A percentile compares a stretch with the other conserved stretches of the same genome.
phyloP scores from a whole-genome alignment of 30 jellyfish, hydroid and myxozoan species.

The Cassiopea andromeda region DNA sequence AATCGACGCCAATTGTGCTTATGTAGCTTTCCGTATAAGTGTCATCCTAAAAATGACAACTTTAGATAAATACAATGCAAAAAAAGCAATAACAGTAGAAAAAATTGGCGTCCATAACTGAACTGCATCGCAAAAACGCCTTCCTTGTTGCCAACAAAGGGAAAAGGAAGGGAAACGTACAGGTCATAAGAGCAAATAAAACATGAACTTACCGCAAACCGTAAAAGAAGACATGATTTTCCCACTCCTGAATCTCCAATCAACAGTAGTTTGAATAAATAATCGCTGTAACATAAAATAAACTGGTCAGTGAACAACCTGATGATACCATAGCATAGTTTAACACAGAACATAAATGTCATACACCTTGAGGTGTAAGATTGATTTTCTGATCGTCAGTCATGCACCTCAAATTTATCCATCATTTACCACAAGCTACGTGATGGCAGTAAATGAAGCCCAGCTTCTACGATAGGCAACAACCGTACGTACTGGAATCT shows the following conservation, averaged over 20 bases:
- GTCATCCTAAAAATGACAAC: slow-evolving; percentile 85
- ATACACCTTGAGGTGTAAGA: background rate
- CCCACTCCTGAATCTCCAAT: slow-evolving; percentile 99
- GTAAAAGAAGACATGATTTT: slow-evolving; percentile 95
- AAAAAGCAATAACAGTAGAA: background rate
- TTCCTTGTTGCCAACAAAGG: slow-evolving; percentile 12
- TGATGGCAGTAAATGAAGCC: background rate
- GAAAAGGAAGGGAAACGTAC: background rate
- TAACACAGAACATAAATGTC: background rate
- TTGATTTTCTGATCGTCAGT: too few species aligned
- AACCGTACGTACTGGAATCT: too few species aligned
- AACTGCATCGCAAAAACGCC: slow-evolving; percentile 26
- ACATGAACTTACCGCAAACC: slow-evolving; percentile 94
- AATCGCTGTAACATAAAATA: slow-evolving; percentile 83
- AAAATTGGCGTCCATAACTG: background rate
- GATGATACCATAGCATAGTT: background rate
- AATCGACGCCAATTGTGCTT: slow-evolving; percentile 99
- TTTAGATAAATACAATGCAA: background rate
- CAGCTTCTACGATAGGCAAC: background rate
- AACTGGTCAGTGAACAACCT: slow-evolving; percentile 9
- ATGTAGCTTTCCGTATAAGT: slow-evolving; percentile 99
- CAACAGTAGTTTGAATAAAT: slow-evolving; percentile 90
- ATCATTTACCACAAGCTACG: too few species aligned
- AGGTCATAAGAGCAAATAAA: background rate
- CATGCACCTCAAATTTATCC: too few species aligned